These are phyloP conservation scores for Deilephila elpenor DNA, from an alignment of 2,888 invertebrate species.

Conservation along the genomic window DNA sequence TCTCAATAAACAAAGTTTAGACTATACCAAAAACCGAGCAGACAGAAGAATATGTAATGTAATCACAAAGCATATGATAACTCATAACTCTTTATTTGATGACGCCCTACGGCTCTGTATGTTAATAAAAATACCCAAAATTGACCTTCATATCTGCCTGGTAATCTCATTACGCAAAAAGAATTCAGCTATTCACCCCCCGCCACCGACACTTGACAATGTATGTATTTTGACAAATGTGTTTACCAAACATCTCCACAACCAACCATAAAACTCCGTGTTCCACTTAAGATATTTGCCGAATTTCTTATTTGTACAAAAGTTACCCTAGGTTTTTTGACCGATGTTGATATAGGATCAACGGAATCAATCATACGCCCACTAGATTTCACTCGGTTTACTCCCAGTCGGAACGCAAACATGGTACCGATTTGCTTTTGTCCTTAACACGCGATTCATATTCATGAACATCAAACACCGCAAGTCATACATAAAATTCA, in stretches of 20 bases:
- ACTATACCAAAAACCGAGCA: not conserved
- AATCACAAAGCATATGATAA: not conserved
- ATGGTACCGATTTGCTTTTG: constrained; percentile 7
- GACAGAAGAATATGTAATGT: not conserved
- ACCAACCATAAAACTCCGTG: constrained; percentile 46
- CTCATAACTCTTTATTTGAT: constrained; percentile 10
- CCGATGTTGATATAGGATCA: constrained; percentile 17
- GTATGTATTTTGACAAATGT: constrained; percentile 61
- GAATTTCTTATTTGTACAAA: constrained; percentile 43
- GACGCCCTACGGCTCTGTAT: not conserved
- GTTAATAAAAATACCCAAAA: constrained; percentile 5
- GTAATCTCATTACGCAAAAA: constrained; percentile 22
- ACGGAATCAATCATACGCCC: constrained; percentile 24
- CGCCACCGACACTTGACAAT: constrained; percentile 42
- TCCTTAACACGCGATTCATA: constrained; percentile 17
- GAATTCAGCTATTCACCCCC: not conserved
- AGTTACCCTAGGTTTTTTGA: constrained; percentile 29
- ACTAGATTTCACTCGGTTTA: not conserved
- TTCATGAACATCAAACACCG: constrained; percentile 19
- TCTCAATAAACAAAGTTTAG: not conserved
- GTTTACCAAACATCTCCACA: constrained; percentile 54
- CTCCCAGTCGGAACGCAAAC: not conserved
- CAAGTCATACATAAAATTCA: constrained; percentile 5
- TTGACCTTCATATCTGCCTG: not conserved
- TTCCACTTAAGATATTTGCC: constrained; percentile 47